Evolutionary conservation across 1,140 invertebrate genomes (phyloP), one percentile per base, ranked within the genome.

Genomic region (Drosophila albomicans): DNA sequence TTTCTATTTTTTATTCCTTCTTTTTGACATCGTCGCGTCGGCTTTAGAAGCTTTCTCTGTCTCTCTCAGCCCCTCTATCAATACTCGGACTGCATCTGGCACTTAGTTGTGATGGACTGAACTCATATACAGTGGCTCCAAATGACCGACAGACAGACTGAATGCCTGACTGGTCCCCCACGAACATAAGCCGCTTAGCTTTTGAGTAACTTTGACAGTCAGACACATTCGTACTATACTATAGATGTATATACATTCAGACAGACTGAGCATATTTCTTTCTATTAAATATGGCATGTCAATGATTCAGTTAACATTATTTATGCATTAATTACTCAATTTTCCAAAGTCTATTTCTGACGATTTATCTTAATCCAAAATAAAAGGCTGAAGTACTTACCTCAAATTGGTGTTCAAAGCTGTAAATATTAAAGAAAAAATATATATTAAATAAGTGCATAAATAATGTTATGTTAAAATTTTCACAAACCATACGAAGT

Each of bases 161-260:
- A 38, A 62, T 58, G 61, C 30, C 54, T 69, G 56, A 30, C 11
- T 62, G 35, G 38, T 20, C 20, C 20, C 48, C 52, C 11, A 15
- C 32, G 35, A 58, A 11, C 32, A 69, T 87, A 87, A 87, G 84
- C 84, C 58, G 84, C 84, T 88, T 87, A 87, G 84, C 77, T 78
- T 80, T 88, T 84, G 56, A 68, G 45, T 58, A 82, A 87, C 82
- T 82, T 75, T 79, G 38, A 56, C 66, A 32, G 57, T 15, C n/a
- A 15, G 25, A 38, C 30, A 35, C 10, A 35, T 5, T 11, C 25
- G 8, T 6, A 6, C 6, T 5, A 4, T 16, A 10, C 4, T 28
- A 49, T 20, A 11, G 1, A 49, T 49, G 15, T 10, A 52, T 8
- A 38, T 11, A 10, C 8, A 38, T 8, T 38, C 35, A 38, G 35